Percentiles rank a stretch among this genome's conserved stretches.
Conservation (phyloP, 2,797 vertebrate species). For the Lates japonicus region DNA sequence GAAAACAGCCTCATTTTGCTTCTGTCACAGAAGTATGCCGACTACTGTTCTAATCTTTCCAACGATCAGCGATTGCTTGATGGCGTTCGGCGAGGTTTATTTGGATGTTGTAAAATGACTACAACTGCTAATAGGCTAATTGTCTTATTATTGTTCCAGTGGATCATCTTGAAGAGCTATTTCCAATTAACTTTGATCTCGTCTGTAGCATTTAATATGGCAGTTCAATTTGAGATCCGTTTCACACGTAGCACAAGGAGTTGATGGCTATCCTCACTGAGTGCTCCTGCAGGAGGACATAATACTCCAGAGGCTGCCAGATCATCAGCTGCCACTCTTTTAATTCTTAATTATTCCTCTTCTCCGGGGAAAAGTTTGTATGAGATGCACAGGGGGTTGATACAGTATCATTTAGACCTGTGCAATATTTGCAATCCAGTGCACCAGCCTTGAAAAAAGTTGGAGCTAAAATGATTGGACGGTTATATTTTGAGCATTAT, state of each 20-base stretch:
- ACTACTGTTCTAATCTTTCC: constrained; percentile 23
- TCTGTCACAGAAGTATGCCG: constrained; percentile 23
- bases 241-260: background rate
- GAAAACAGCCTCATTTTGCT: constrained; percentile 37
- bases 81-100: constrained; percentile 25
- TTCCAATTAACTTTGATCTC: constrained; percentile 27
- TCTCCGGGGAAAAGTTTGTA: constrained; percentile 18
- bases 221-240: constrained; percentile 14
- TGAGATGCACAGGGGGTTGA: background rate
- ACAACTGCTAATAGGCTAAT: constrained; percentile 3
- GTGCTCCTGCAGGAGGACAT: constrained; percentile 25
- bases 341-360: constrained; percentile 19
- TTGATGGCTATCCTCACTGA: background rate
- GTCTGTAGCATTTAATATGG: constrained; percentile 25
- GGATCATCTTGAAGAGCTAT: constrained; percentile 35
- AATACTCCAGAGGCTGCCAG: constrained; percentile 5
- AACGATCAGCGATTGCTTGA: constrained; percentile 19
- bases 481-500: too few relatives aligned
- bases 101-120: constrained; percentile 20
- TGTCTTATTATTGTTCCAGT: constrained; percentile 42
- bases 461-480: too few relatives aligned
- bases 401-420: background rate
- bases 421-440: background rate
- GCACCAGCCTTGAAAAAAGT: background rate
- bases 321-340: constrained; percentile 10